These are phyloP conservation scores for Morbakka virulenta DNA, from an alignment of 30 jellyfish, hydroid and myxozoan genomes.

Conservation along the genomic window DNA sequence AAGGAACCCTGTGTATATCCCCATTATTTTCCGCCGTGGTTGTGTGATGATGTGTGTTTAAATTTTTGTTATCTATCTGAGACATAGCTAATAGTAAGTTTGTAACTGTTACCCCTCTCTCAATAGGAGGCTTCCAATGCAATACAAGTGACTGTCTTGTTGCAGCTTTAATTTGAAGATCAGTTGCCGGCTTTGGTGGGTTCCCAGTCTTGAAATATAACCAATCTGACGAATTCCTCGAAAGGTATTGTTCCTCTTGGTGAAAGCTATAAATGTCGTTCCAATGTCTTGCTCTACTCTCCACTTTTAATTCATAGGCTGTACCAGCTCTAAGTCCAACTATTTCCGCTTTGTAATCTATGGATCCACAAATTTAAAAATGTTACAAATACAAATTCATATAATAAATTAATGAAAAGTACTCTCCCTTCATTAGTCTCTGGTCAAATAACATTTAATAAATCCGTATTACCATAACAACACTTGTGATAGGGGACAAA, in stretches of 20 bases:
- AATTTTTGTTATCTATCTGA: not conserved
- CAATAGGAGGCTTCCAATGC: conserved; percentile 57
- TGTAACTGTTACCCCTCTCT: conserved; percentile 42
- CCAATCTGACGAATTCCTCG: not conserved
- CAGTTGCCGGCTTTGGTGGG: conserved; percentile 63
- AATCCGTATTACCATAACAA: too few relatives aligned
- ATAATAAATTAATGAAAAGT: too few relatives aligned
- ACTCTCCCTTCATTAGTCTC: too few relatives aligned
- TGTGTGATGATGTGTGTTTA: too few relatives aligned
- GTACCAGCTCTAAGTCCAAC: conserved; percentile 10
- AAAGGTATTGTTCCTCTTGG: conserved; percentile 49
- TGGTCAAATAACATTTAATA: too few relatives aligned
- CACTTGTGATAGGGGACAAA: too few relatives aligned
- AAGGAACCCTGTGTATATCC: not conserved
- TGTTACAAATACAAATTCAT: not conserved
- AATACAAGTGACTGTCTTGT: conserved; percentile 34
- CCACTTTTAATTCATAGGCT: conserved; percentile 54
- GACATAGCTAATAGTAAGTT: conserved; percentile 21
- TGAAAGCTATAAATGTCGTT: conserved; percentile 57
- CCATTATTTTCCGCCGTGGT: not conserved
- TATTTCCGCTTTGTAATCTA: not conserved
- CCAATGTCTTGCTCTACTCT: conserved; percentile 42
- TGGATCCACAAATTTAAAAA: not conserved
- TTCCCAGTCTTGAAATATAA: conserved; percentile 46
- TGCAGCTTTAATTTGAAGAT: conserved; percentile 45